Conservation (phyloP, 2,888 invertebrate genomes). For the Zele albiditarsus region DNA sequence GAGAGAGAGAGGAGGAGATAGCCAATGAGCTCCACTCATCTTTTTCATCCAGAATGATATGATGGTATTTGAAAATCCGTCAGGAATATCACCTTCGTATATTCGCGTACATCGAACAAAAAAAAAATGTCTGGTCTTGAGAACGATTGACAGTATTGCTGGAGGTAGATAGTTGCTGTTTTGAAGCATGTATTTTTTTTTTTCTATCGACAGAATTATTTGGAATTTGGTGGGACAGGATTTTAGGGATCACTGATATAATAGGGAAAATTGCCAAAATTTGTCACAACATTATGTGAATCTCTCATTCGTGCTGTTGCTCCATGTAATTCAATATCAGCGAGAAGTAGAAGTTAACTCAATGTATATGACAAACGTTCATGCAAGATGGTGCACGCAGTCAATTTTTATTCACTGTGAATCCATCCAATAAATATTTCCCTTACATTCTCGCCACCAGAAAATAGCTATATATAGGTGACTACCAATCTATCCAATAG, state of each 20-base stretch:
- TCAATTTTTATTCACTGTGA: neutral
- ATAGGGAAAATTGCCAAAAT: no score
- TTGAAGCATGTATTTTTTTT: no score
- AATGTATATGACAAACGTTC: neutral
- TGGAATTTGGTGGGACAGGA: no score
- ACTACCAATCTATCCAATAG: neutral
- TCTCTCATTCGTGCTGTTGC: no score
- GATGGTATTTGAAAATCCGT: neutral
- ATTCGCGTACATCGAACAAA: neutral
- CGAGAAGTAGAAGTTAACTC: neutral
- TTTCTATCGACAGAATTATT: no score
- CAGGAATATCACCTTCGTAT: neutral
- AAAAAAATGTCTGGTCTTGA: neutral
- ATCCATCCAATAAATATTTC: neutral
- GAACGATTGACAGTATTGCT: neutral
- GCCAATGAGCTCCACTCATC: neutral
- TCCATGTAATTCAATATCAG: neutral
- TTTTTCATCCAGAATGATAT: neutral
- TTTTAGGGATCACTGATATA: no score
- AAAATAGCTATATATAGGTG: neutral
- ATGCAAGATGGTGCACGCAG: neutral
- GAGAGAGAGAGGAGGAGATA: neutral
- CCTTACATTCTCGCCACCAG: neutral
- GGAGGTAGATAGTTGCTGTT: no score
- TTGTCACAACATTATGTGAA: no score